Conservation (phyloP, 1,140 invertebrate genomes). For the Drosophila kurseongensis region DNA sequence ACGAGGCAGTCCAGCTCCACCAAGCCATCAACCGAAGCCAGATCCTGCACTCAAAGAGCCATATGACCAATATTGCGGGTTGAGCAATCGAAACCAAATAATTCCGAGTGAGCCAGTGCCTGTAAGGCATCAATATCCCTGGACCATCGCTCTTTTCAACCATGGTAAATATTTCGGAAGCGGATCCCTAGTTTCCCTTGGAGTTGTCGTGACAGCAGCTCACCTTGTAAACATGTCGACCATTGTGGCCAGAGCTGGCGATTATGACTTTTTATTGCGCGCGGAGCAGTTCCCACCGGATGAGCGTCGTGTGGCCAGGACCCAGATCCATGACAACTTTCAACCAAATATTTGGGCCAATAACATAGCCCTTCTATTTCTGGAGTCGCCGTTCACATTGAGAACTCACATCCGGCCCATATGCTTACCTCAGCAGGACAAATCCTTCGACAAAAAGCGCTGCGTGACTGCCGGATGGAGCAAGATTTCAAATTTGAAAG, state of each 20-base stretch:
- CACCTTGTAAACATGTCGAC: neutral
- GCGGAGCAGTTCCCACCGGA: neutral
- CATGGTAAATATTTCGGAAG: too few species aligned
- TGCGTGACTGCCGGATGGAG: conserved; percentile 30
- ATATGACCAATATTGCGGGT: too few species aligned
- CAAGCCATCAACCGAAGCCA: too few species aligned
- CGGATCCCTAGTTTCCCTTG: too few species aligned
- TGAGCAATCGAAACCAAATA: too few species aligned
- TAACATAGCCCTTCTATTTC: conserved; percentile 3
- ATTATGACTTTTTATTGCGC: neutral
- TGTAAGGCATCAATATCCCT: too few species aligned
- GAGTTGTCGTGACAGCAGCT: neutral
- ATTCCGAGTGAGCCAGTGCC: too few species aligned
- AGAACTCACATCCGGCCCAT: conserved; percentile 15
- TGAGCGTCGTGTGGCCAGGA: neutral
- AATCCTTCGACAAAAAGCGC: neutral
- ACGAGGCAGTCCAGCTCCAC: too few species aligned
- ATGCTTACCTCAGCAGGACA: neutral
- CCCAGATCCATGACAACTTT: neutral
- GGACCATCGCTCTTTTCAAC: too few species aligned
- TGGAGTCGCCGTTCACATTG: neutral
- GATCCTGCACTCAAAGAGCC: too few species aligned
- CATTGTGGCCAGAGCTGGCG: conserved; percentile 21
- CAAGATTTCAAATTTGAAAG: neutral
- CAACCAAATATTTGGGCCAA: neutral